A percentile compares a stretch with the other conserved stretches of the same genome.
Evolutionary conservation across 2,113 vertebrate genomes (phyloP).

Genomic region (Hippolais icterina): DNA sequence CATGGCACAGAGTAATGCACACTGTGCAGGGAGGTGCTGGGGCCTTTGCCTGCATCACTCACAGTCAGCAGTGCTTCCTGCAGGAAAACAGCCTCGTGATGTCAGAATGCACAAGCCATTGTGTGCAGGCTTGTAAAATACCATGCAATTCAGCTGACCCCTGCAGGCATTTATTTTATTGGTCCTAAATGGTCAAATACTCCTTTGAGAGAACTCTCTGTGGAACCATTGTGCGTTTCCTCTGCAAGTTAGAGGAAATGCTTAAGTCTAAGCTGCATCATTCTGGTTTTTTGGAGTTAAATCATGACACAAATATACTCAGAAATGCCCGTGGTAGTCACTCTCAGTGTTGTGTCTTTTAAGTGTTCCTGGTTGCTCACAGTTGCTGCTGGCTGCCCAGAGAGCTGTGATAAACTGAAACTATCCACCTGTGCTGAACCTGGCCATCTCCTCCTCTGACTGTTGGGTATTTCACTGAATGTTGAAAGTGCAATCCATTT

Average conservation of each 20-base stretch:
- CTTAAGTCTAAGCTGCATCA: background rate
- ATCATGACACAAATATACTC: background rate
- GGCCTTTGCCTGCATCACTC: background rate
- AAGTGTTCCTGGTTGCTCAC: background rate
- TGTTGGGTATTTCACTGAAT: background rate
- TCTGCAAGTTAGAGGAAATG: background rate
- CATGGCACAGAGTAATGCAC: background rate
- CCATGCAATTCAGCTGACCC: background rate
- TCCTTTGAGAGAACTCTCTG: slow-evolving; percentile 31
- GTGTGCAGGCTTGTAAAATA: background rate
- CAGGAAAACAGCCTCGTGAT: background rate
- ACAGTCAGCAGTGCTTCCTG: slow-evolving; percentile 26
- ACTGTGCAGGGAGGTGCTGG: background rate
- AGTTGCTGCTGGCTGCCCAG: background rate
- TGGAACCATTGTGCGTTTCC: background rate
- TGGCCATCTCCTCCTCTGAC: background rate
- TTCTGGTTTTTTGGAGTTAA: background rate
- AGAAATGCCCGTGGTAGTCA: background rate
- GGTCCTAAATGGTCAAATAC: background rate
- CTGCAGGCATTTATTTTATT: slow-evolving; percentile 19
- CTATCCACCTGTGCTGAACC: background rate
- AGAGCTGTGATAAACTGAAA: background rate
- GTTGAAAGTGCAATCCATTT: background rate
- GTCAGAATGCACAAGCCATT: background rate
- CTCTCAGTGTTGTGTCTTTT: background rate